Conservation (phyloP, 2,888 invertebrate species). For the Tipula helvola region DNA sequence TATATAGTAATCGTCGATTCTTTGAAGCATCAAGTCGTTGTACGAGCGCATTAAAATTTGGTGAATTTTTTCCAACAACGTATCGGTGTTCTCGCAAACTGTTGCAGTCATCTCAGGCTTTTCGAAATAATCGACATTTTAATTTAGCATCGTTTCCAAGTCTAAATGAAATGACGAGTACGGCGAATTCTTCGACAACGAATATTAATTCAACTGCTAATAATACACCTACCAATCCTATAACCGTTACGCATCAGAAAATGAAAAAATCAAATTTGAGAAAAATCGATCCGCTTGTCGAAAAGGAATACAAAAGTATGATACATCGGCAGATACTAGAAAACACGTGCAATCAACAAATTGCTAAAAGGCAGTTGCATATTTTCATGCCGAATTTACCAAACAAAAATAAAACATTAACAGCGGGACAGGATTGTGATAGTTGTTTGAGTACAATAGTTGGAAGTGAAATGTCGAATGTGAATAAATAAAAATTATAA, state of each 20-base stretch:
- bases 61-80: constrained; percentile 12
- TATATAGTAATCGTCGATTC: constrained; percentile 1
- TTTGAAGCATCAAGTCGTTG: constrained; percentile 8
- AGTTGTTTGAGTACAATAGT: constrained; percentile 13
- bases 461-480: constrained; percentile 8
- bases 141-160: neutral
- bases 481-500: neutral
- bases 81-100: constrained; percentile 12
- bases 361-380: constrained; percentile 52
- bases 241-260: neutral
- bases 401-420: constrained; percentile 31
- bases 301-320: constrained; percentile 31
- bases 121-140: neutral
- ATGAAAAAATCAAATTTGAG: neutral
- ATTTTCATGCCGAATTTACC: constrained; percentile 60
- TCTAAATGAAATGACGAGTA: neutral
- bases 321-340: constrained; percentile 34
- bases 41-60: constrained; percentile 11
- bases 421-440: constrained; percentile 6
- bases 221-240: neutral
- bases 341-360: constrained; percentile 31
- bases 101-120: neutral
- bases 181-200: neutral
- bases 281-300: constrained; percentile 15
- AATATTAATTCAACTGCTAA: neutral